Conservation (phyloP, 2,113 vertebrate genomes). For the Cebus imitator region DNA sequence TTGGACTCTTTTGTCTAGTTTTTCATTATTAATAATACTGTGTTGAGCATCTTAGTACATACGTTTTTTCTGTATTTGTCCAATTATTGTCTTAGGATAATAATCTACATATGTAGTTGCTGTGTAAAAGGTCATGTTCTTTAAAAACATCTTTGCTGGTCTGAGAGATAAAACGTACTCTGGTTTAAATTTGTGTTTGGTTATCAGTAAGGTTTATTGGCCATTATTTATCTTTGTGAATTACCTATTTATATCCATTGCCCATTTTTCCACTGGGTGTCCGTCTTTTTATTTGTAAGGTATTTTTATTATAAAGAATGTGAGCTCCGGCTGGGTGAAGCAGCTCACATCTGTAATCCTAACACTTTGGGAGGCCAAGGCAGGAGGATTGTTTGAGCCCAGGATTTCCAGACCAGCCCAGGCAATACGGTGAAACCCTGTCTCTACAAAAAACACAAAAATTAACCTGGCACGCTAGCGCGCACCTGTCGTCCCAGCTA, state of each 20-base stretch:
- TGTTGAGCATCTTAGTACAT: background rate
- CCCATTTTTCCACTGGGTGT: background rate
- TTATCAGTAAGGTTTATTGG: background rate
- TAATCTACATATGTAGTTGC: background rate
- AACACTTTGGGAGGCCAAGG: too few species aligned
- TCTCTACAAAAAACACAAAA: too few species aligned
- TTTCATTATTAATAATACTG: background rate
- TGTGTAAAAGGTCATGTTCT: background rate
- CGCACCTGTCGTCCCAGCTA: too few species aligned
- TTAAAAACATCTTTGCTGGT: background rate
- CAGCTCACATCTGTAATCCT: too few species aligned
- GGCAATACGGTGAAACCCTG: too few species aligned
- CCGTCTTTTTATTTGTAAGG: background rate
- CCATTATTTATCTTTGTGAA: background rate
- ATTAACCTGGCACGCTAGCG: too few species aligned
- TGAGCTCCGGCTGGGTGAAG: background rate
- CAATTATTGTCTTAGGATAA: slow-evolving; percentile 15
- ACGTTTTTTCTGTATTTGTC: background rate
- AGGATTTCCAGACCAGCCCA: too few species aligned
- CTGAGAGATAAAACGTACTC: background rate
- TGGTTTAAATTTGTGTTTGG: background rate
- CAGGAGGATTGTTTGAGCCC: too few species aligned
- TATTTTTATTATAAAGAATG: slow-evolving; percentile 19
- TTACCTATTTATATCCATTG: background rate
- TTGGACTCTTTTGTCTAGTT: background rate